A percentile compares a stretch with the other conserved stretches of the same genome.
These are phyloP conservation scores for Papilio gigon DNA, from an alignment of 2,888 invertebrate genomes.

Conservation along the genomic window DNA sequence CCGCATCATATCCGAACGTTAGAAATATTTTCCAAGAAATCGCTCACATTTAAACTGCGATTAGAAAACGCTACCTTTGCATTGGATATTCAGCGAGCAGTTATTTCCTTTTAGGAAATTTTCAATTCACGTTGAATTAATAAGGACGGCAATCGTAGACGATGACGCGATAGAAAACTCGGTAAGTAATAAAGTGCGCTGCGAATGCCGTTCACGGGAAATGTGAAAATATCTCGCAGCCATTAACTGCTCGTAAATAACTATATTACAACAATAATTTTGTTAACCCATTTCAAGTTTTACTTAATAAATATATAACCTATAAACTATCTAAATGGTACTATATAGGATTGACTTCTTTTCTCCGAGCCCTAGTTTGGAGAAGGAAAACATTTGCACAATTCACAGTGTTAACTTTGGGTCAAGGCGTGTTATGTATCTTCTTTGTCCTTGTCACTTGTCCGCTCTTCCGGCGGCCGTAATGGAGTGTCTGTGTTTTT, in stretches of 20 bases:
- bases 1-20: conserved; percentile 2
- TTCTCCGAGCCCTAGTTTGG: background rate
- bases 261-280: conserved; percentile 7
- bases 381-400: conserved; percentile 15
- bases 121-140: conserved; percentile 51
- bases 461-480: conserved; percentile 14
- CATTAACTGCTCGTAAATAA: conserved; percentile 12
- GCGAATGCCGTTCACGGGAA: conserved; percentile 38
- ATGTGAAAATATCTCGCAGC: conserved; percentile 22
- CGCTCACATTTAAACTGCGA: conserved; percentile 36
- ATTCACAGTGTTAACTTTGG: conserved; percentile 7
- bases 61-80: conserved; percentile 42
- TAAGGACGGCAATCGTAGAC: conserved; percentile 51
- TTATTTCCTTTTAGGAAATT: conserved; percentile 46
- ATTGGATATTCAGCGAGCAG: conserved; percentile 44
- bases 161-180: conserved; percentile 54
- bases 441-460: conserved; percentile 20
- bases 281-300: background rate
- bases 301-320: background rate
- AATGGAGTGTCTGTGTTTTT: conserved; percentile 21
- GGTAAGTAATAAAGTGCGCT: conserved; percentile 44
- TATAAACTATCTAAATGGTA: background rate
- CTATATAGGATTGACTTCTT: background rate
- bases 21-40: conserved; percentile 28
- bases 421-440: conserved; percentile 27